phyloP scores from a whole-genome alignment of 2,113 vertebrate genomes.

The Paracanthobrama guichenoti region DNA sequence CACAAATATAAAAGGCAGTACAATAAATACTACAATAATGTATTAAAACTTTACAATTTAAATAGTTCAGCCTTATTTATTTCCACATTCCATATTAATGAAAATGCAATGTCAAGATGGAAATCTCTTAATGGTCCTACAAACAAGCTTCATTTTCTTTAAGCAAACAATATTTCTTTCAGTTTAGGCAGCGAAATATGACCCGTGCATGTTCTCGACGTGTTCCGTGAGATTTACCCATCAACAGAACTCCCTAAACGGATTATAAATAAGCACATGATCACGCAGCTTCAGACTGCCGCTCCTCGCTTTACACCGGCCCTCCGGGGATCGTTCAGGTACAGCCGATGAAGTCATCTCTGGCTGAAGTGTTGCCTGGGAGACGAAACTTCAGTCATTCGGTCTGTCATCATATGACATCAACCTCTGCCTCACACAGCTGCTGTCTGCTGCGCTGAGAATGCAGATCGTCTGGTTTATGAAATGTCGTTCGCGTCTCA shows the following conservation, averaged over 20 bases:
- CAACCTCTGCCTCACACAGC: slow-evolving; percentile 45
- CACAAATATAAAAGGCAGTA: background rate
- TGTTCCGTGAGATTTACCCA: background rate
- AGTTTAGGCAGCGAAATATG: background rate
- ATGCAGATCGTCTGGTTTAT: slow-evolving; percentile 24
- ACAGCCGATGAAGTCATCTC: slow-evolving; percentile 52
- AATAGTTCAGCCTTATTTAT: background rate
- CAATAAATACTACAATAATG: background rate
- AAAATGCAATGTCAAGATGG: too few relatives aligned
- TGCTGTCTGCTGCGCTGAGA: slow-evolving; percentile 35
- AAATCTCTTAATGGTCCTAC: background rate
- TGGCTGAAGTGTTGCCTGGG: slow-evolving; percentile 46
- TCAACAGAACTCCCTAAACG: slow-evolving; percentile 16
- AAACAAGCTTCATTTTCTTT: background rate
- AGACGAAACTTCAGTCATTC: slow-evolving; percentile 46
- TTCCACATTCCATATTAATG: background rate
- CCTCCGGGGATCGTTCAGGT: slow-evolving; percentile 53
- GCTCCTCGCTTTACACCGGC: slow-evolving; percentile 38
- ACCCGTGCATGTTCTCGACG: background rate
- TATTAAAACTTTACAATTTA: background rate
- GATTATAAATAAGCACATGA: slow-evolving; percentile 47
- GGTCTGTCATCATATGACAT: slow-evolving; percentile 45
- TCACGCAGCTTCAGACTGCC: slow-evolving; percentile 38
- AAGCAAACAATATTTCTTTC: background rate
- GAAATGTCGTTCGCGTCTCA: background rate